phyloP scores from a whole-genome alignment of 2,888 invertebrate genomes.

The Archips crataeganus region DNA sequence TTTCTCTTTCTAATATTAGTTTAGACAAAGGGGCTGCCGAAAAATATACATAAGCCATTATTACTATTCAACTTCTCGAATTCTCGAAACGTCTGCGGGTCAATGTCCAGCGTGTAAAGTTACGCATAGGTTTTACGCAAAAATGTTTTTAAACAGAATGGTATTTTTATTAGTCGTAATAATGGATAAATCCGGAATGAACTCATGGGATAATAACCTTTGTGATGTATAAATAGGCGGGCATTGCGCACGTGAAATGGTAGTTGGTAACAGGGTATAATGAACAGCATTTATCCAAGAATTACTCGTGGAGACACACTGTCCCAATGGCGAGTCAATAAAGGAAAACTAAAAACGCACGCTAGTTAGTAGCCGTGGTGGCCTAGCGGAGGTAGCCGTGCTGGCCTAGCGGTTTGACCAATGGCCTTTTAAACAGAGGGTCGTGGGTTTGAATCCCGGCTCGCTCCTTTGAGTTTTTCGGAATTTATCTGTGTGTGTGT shows the following conservation, averaged over 20 bases:
- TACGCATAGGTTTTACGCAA: background rate
- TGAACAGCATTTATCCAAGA: conserved; percentile 56
- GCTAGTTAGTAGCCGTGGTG: no score
- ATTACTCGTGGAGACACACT: conserved; percentile 54
- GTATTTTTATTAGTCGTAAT: conserved; percentile 18
- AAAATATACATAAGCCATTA: background rate
- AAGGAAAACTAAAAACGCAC: background rate
- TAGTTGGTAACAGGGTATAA: conserved; percentile 57
- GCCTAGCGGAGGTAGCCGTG: no score
- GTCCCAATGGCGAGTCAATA: conserved; percentile 5
- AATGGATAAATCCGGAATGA: conserved; percentile 34
- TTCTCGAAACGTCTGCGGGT: background rate
- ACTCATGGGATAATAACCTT: conserved; percentile 54
- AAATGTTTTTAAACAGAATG: background rate
- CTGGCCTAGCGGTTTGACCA: no score
- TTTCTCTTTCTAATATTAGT: no score
- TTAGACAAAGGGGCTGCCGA: no score
- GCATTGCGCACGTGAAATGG: conserved; percentile 47
- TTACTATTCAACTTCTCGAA: background rate
- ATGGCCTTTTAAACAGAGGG: no score
- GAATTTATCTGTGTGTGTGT: no score
- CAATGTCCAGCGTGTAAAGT: no score
- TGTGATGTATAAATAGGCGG: conserved; percentile 58
- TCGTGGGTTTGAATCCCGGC: no score
- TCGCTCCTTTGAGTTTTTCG: no score